These are phyloP conservation scores for Xenus cinereus DNA, from an alignment of 2,113 vertebrate genomes.

Conservation along the genomic window DNA sequence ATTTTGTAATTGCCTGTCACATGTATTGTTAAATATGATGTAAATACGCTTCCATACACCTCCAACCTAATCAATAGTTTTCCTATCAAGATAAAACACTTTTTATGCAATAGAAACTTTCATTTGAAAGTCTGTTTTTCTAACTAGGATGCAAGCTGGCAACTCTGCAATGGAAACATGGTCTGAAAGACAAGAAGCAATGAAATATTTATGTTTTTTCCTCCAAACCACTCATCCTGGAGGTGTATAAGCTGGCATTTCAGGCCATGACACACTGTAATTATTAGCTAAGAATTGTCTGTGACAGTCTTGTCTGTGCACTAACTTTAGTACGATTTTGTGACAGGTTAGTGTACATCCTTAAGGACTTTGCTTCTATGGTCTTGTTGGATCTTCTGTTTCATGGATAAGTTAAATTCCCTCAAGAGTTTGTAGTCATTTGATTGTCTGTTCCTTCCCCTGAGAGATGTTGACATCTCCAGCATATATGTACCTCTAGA, in stretches of 20 bases:
- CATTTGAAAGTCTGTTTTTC: not conserved
- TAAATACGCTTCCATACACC: not conserved
- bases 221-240: not conserved
- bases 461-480: not conserved
- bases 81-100: not conserved
- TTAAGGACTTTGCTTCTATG: not conserved
- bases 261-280: not conserved
- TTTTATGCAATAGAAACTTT: not conserved
- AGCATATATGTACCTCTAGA: not conserved
- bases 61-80: not conserved
- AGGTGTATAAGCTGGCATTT: not conserved
- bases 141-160: not conserved
- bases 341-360: not conserved
- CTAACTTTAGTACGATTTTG: not conserved
- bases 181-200: not conserved
- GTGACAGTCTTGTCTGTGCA: not conserved
- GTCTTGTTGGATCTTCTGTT: not conserved
- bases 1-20: constrained; percentile 3
- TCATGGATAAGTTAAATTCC: not conserved
- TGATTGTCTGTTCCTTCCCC: not conserved
- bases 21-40: not conserved
- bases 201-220: not conserved
- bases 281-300: not conserved
- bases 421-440: not conserved
- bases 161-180: not conserved